These are phyloP conservation scores for Leptobrachium ailaonicum DNA, from an alignment of 2,113 vertebrate genomes.

Conservation along the genomic window DNA sequence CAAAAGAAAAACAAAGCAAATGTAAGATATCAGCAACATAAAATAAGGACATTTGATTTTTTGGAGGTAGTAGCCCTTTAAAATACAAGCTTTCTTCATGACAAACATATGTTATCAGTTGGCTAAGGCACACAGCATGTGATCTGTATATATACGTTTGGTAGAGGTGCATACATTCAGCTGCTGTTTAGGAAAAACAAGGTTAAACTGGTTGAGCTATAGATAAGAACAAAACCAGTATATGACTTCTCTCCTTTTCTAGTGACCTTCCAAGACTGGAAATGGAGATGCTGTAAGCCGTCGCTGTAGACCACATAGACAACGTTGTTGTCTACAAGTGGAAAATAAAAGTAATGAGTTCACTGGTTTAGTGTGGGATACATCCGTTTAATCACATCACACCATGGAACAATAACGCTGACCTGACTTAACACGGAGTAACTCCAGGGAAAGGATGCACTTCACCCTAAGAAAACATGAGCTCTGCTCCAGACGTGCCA, in stretches of 20 bases:
- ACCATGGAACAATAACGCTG: constrained; percentile 43
- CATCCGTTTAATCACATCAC: constrained; percentile 47
- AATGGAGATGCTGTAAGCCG: constrained; percentile 7
- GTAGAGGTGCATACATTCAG: too few species aligned
- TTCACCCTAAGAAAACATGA: constrained; percentile 19
- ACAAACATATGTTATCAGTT: too few species aligned
- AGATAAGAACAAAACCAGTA: not conserved
- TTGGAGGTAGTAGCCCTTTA: too few species aligned
- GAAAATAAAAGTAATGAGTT: constrained; percentile 30
- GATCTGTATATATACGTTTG: too few species aligned
- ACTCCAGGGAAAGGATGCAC: constrained; percentile 21
- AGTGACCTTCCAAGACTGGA: constrained; percentile 10
- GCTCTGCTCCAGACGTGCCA: not conserved
- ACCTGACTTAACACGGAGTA: constrained; percentile 41
- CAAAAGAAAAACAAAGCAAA: too few species aligned
- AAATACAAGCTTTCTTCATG: too few species aligned
- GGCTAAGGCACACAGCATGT: too few species aligned
- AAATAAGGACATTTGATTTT: too few species aligned
- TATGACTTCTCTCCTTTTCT: not conserved
- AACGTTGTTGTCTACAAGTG: constrained; percentile 23
- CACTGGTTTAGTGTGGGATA: constrained; percentile 34
- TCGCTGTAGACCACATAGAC: not conserved
- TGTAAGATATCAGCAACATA: too few species aligned
- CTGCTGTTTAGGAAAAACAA: too few species aligned
- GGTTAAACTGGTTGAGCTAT: too few species aligned